Percentiles rank a stretch among this genome's conserved stretches.
Conservation (phyloP, 1,140 invertebrate species). For the Pseudomyrmex flavicornis region DNA sequence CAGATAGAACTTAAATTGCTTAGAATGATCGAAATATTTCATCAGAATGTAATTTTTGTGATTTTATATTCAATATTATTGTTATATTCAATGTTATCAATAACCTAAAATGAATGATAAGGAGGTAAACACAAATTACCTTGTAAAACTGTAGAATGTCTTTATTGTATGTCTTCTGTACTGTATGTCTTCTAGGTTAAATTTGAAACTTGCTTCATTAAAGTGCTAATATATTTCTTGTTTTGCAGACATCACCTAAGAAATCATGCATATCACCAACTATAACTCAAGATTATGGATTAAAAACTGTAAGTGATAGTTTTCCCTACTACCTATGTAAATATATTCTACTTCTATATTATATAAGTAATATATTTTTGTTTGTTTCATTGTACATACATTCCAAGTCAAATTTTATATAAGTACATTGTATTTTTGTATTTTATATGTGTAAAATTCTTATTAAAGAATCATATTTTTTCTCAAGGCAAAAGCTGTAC, state of each 20-base stretch:
- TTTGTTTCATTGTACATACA: not conserved
- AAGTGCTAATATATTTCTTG: not conserved
- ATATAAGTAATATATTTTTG: not conserved
- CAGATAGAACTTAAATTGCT: not conserved
- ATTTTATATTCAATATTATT: not conserved
- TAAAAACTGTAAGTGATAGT: constrained; percentile 69
- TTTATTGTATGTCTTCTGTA: not conserved
- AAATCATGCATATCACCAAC: constrained; percentile 76
- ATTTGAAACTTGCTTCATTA: constrained; percentile 1
- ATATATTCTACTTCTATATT: not conserved
- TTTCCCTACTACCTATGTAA: not conserved
- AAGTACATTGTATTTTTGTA: too few species aligned
- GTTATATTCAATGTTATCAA: not conserved
- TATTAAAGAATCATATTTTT: not conserved
- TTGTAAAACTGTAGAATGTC: not conserved
- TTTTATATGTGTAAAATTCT: too few species aligned
- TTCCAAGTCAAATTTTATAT: not conserved
- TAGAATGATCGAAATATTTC: constrained; percentile 4
- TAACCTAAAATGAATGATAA: constrained; percentile 30
- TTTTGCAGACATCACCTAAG: constrained; percentile 80
- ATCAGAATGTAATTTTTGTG: not conserved
- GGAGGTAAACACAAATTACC: not conserved
- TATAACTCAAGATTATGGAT: constrained; percentile 69
- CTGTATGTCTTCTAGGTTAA: not conserved
- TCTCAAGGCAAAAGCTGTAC: constrained; percentile 47